Conservation (phyloP, 2,113 vertebrate species). For the Bubo scandiacus region DNA sequence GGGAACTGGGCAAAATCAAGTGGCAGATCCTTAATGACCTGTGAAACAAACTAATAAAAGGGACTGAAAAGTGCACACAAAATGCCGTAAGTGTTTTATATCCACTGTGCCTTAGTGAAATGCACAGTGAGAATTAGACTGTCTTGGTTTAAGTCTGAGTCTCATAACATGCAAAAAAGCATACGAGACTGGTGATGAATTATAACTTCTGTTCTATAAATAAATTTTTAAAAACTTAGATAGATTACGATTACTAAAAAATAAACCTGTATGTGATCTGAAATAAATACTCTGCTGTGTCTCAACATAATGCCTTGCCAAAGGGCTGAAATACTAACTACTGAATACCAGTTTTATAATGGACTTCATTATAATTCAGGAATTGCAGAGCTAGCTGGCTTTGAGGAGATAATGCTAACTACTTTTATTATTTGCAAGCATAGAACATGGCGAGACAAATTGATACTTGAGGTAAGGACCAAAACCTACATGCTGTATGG, state of each 20-base stretch:
- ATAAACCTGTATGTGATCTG: background rate
- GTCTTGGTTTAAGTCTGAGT: background rate
- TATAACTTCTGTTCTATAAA: background rate
- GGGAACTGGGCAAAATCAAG: background rate
- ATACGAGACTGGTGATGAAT: background rate
- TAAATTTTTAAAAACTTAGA: background rate
- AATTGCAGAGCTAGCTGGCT: background rate
- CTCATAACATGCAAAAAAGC: background rate
- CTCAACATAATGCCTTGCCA: background rate
- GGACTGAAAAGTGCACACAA: background rate
- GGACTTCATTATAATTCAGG: background rate
- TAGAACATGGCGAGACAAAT: background rate
- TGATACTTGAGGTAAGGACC: background rate
- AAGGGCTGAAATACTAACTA: background rate
- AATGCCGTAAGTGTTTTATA: background rate
- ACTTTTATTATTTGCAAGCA: background rate
- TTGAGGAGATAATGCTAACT: background rate
- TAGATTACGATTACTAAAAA: background rate
- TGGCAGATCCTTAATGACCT: background rate
- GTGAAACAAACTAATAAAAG: constrained; percentile 2
- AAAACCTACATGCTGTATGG: background rate
- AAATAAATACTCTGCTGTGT: background rate
- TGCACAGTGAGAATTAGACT: background rate
- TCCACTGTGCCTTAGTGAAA: background rate
- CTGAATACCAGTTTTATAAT: background rate